A percentile compares a stretch with the other conserved stretches of the same genome.
These are phyloP conservation scores for Seira ritae DNA, from an alignment of 2,888 invertebrate species.

Conservation along the genomic window DNA sequence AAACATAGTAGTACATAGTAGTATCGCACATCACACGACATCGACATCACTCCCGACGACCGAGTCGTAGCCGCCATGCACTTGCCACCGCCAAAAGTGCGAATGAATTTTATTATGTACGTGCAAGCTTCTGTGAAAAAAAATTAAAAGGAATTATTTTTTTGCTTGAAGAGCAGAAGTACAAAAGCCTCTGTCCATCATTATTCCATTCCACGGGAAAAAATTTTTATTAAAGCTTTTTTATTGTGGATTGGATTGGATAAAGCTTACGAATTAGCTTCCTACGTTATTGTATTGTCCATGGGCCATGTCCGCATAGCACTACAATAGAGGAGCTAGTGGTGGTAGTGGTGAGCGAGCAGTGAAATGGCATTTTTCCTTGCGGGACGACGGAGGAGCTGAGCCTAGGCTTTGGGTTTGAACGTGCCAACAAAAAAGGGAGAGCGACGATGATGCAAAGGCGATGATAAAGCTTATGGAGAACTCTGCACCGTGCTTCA, in stretches of 20 bases:
- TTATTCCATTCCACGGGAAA: not conserved
- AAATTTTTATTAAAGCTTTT: not conserved
- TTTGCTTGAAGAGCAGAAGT: not conserved
- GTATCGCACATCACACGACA: not conserved
- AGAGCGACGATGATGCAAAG: not conserved
- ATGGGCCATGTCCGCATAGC: too few relatives aligned
- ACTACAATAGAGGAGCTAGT: too few relatives aligned
- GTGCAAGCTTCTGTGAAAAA: not conserved
- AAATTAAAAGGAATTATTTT: not conserved
- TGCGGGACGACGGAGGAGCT: not conserved
- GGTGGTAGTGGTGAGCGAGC: too few relatives aligned
- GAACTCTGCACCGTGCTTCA: slow-evolving; percentile 33
- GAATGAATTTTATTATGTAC: too few relatives aligned
- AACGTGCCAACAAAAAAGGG: not conserved
- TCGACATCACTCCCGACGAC: not conserved
- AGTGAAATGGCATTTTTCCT: not conserved
- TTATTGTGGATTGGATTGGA: not conserved
- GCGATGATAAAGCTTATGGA: slow-evolving; percentile 19
- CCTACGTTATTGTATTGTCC: not conserved
- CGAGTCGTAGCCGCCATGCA: not conserved
- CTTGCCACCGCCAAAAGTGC: not conserved
- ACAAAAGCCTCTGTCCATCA: not conserved
- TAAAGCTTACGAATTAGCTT: not conserved
- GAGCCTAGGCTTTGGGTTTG: not conserved
- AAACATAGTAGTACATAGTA: too few relatives aligned